phyloP scores from a whole-genome alignment of 2,113 vertebrate species.

The Datnioides undecimradiatus region DNA sequence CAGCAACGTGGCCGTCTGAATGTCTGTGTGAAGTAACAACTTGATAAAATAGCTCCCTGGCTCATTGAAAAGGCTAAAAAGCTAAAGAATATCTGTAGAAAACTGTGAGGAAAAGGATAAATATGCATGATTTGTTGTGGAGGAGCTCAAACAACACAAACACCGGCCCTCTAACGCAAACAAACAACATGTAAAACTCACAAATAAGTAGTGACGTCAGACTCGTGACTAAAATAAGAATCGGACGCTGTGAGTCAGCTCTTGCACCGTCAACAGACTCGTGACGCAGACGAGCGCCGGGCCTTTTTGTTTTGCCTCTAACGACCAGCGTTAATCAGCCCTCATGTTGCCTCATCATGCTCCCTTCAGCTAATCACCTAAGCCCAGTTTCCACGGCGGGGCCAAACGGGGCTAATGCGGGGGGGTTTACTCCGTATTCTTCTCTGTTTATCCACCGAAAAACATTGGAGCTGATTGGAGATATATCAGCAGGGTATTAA shows the following conservation, averaged over 20 bases:
- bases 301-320: conserved; percentile 29
- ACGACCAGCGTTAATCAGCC: conserved; percentile 32
- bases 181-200: neutral
- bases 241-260: neutral
- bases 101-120: no score
- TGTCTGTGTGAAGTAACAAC: no score
- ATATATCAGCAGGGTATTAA: neutral
- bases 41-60: no score
- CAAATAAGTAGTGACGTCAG: neutral
- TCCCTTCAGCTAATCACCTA: conserved; percentile 57
- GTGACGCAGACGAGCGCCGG: neutral
- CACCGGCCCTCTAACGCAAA: neutral
- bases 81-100: no score
- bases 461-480: conserved; percentile 4
- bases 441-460: conserved; percentile 4
- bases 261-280: neutral
- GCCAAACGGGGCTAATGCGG: conserved; percentile 29
- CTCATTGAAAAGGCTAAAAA: no score
- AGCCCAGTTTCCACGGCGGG: conserved; percentile 30
- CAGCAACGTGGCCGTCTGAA: no score
- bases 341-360: conserved; percentile 35
- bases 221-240: conserved; percentile 2
- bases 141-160: neutral
- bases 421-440: conserved; percentile 1
- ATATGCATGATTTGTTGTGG: neutral